Percentiles rank a stretch among this genome's conserved stretches.
Evolutionary conservation across 2,113 vertebrate genomes (phyloP).

Genomic region (Cyrtonyx montezumae): DNA sequence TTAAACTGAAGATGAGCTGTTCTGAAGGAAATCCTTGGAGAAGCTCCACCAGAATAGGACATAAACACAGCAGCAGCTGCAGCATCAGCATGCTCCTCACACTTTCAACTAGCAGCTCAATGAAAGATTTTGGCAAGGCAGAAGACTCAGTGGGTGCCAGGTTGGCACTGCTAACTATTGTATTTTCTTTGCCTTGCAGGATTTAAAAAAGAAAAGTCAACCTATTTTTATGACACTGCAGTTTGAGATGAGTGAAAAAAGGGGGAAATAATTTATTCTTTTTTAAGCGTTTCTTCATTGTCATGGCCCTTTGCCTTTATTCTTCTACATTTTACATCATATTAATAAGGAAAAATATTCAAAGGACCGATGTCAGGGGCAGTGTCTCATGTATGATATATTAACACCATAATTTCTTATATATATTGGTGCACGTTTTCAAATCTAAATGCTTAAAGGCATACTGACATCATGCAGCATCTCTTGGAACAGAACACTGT

Average conservation of each 20-base stretch:
- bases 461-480: not conserved
- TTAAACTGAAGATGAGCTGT: constrained; percentile 8
- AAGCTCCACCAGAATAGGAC: not conserved
- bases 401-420: not conserved
- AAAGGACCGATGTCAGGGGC: not conserved
- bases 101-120: constrained; percentile 43
- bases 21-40: constrained; percentile 20
- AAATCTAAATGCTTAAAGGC: not conserved
- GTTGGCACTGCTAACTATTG: not conserved
- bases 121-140: constrained; percentile 55
- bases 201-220: not conserved
- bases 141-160: not conserved
- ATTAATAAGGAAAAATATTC: constrained; percentile 8
- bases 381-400: not conserved
- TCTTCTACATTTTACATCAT: not conserved
- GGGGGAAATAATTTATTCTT: not conserved
- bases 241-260: not conserved
- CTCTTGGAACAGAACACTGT: not conserved
- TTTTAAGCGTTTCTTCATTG: not conserved
- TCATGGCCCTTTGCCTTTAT: not conserved
- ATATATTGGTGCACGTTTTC: not conserved
- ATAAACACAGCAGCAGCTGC: constrained; percentile 10
- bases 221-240: constrained; percentile 1
- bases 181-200: constrained; percentile 6
- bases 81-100: constrained; percentile 58